These are phyloP conservation scores for Lepidochrysops patricia DNA, from an alignment of 2,888 invertebrate species.

Conservation along the genomic window DNA sequence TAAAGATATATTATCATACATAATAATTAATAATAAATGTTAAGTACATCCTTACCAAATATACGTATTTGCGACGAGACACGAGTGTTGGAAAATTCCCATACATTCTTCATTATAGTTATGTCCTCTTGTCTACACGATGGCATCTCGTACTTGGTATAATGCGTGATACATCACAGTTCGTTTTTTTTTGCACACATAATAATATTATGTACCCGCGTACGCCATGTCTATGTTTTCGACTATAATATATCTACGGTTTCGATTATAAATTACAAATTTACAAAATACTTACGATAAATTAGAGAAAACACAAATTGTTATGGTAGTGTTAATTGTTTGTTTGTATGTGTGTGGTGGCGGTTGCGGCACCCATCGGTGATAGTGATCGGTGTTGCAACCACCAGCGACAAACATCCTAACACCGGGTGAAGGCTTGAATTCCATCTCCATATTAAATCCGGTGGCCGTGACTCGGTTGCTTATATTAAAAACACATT, in stretches of 20 bases:
- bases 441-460: slow-evolving; percentile 3
- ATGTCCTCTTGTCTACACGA: too few species aligned
- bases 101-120: too few species aligned
- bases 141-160: too few species aligned
- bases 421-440: not conserved
- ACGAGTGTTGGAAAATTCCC: too few species aligned
- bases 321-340: not conserved
- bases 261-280: not conserved
- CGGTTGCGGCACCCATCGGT: not conserved
- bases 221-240: too few species aligned
- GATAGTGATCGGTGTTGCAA: not conserved
- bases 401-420: not conserved
- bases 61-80: too few species aligned
- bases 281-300: not conserved
- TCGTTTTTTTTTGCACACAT: too few species aligned
- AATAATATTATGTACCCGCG: too few species aligned
- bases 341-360: not conserved
- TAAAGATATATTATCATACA: too few species aligned
- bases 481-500: not conserved
- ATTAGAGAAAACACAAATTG: not conserved
- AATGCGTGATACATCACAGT: too few species aligned
- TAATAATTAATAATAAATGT: too few species aligned
- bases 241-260: not conserved
- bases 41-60: too few species aligned
- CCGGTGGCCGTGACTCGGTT: not conserved